Conservation (phyloP, 2,797 vertebrate genomes). For the Cheirogaleus major region DNA sequence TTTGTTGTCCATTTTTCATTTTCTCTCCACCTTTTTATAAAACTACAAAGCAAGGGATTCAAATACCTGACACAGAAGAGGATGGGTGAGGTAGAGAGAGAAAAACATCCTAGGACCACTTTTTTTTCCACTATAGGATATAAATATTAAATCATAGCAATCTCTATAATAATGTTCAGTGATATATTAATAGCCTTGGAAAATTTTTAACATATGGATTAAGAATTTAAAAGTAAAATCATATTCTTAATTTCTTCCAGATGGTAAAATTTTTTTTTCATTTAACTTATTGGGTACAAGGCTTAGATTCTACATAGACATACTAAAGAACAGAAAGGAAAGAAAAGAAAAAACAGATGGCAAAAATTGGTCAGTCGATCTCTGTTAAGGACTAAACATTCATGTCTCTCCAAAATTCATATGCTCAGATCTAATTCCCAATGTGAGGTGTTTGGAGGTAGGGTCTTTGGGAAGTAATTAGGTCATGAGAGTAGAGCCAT, state of each 20-base stretch:
- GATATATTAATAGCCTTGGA: not conserved
- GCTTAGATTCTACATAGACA: not conserved
- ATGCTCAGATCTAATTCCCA: not conserved
- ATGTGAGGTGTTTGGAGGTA: not conserved
- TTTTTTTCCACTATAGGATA: not conserved
- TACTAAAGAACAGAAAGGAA: not conserved
- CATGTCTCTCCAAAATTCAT: not conserved
- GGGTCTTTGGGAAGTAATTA: not conserved
- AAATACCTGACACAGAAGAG: not conserved
- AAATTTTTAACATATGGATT: not conserved
- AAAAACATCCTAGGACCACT: not conserved
- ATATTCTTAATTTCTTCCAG: slow-evolving; percentile 13
- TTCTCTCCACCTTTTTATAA: not conserved
- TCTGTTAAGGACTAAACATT: not conserved
- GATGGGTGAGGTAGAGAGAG: not conserved
- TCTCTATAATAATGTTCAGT: not conserved
- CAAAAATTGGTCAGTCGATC: not conserved
- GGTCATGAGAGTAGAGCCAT: not conserved
- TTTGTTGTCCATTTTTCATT: not conserved
- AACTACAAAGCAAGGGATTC: not conserved
- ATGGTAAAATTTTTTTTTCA: not conserved
- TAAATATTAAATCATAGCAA: not conserved
- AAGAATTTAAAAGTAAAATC: slow-evolving; percentile 39
- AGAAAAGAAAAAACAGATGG: not conserved
- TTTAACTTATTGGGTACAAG: not conserved